Percentiles rank a stretch among this genome's conserved stretches.
Evolutionary conservation across 2,888 invertebrate species (phyloP).

Genomic region (Syritta pipiens): DNA sequence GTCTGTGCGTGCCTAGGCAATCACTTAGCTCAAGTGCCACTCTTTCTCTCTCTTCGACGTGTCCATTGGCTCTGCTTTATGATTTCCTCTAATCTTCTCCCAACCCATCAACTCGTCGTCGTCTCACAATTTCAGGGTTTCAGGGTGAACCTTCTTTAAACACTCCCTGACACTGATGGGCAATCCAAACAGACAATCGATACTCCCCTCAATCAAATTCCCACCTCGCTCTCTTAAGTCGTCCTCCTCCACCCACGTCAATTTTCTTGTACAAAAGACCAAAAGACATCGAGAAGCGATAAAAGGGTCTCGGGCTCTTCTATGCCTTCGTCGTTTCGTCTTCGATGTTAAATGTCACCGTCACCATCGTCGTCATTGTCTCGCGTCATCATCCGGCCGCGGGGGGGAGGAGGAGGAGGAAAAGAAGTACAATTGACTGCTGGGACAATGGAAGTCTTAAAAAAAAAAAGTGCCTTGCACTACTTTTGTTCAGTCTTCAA

Average conservation of each 20-base stretch:
- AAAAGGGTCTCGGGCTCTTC: constrained; percentile 22
- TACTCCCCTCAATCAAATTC: not conserved
- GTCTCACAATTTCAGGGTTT: no score
- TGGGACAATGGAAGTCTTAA: constrained; percentile 7
- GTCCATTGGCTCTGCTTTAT: no score
- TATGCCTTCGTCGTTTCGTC: constrained; percentile 14
- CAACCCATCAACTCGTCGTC: no score
- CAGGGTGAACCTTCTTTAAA: not conserved
- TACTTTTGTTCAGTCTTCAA: constrained; percentile 37
- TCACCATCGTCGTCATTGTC: constrained; percentile 11
- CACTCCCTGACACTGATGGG: not conserved
- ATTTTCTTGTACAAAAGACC: constrained; percentile 33
- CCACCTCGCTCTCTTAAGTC: no score
- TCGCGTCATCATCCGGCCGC: constrained; percentile 12
- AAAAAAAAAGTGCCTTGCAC: constrained; percentile 32
- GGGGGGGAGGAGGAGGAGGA: constrained; percentile 29
- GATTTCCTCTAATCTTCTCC: no score
- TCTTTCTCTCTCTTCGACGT: no score
- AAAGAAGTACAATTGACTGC: constrained; percentile 38
- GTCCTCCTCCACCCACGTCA: constrained; percentile 20
- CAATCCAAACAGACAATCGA: constrained; percentile 3
- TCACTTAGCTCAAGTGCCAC: no score
- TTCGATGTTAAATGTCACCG: constrained; percentile 31
- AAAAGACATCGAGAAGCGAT: constrained; percentile 17
- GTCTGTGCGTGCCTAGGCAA: no score